Evolutionary conservation across 2,888 invertebrate genomes (phyloP).

Genomic region (Pristionchus japonicus): DNA sequence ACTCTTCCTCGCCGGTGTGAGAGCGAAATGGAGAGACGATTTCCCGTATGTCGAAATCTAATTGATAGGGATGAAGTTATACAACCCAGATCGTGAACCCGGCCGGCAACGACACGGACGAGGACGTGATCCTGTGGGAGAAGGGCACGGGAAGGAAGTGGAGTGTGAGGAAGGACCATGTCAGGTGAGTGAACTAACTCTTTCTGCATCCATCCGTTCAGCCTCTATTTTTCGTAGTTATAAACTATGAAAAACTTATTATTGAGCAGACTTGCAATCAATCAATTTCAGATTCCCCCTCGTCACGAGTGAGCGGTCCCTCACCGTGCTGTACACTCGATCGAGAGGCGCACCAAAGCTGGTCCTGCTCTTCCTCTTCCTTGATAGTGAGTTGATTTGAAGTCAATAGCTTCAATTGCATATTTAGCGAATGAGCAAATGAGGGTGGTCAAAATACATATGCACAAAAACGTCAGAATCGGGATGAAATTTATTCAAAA

Average conservation of each 20-base stretch:
- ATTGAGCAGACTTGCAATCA: too few relatives aligned
- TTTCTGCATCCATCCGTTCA: too few relatives aligned
- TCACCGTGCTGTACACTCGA: conserved; percentile 75
- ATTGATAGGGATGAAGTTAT: too few relatives aligned
- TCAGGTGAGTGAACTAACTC: conserved; percentile 82
- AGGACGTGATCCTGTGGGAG: conserved; percentile 80
- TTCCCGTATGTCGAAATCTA: too few relatives aligned
- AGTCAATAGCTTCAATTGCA: too few relatives aligned
- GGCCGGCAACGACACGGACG: conserved; percentile 88
- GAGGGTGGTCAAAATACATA: too few relatives aligned
- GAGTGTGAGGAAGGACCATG: conserved; percentile 87
- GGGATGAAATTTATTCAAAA: too few relatives aligned
- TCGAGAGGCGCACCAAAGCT: conserved; percentile 69
- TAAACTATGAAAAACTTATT: too few relatives aligned
- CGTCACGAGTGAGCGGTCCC: conserved; percentile 81
- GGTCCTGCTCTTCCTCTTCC: conserved; percentile 70
- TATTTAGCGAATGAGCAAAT: too few relatives aligned
- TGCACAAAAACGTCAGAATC: too few relatives aligned
- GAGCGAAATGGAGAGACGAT: background rate
- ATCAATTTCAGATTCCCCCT: conserved; percentile 90
- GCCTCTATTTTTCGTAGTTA: too few relatives aligned
- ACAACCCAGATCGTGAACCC: conserved; percentile 85
- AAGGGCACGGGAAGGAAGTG: conserved; percentile 77
- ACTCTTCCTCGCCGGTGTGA: too few relatives aligned
- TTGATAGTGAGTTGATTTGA: conserved; percentile 64